These are phyloP conservation scores for Halictus ligatus DNA, from an alignment of 2,888 invertebrate genomes.

Conservation along the genomic window DNA sequence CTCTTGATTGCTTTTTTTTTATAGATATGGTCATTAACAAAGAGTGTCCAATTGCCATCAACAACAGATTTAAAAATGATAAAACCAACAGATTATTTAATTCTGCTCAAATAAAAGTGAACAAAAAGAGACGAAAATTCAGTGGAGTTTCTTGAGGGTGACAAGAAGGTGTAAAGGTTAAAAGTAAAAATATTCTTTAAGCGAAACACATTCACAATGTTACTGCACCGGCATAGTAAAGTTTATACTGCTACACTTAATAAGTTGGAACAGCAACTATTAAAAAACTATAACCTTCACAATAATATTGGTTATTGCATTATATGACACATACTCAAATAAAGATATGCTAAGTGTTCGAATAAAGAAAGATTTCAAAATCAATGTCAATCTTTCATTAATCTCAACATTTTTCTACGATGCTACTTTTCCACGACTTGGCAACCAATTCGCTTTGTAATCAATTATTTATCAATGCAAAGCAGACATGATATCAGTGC, in stretches of 20 bases:
- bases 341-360: conserved; percentile 27
- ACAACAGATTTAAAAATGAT: conserved; percentile 61
- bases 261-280: conserved; percentile 20
- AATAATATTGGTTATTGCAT: conserved; percentile 40
- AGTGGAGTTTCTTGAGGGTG: conserved; percentile 22
- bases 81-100: conserved; percentile 55
- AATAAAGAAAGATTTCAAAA: conserved; percentile 50
- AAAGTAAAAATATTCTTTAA: conserved; percentile 19
- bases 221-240: conserved; percentile 33
- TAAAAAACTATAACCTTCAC: conserved; percentile 23
- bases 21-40: conserved; percentile 80
- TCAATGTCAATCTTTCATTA: not conserved
- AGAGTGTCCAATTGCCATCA: conserved; percentile 62
- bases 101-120: conserved; percentile 28
- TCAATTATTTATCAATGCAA: not conserved
- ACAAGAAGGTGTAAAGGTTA: not conserved
- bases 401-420: not conserved
- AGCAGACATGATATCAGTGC: not conserved
- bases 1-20: conserved; percentile 9
- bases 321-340: conserved; percentile 46
- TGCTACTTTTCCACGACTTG: too few relatives aligned
- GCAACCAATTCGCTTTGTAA: not conserved
- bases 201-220: conserved; percentile 19
- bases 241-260: conserved; percentile 30
- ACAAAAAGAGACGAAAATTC: conserved; percentile 20